phyloP scores from a whole-genome alignment of 2,113 vertebrate species.

The Ceyx margarethae region DNA sequence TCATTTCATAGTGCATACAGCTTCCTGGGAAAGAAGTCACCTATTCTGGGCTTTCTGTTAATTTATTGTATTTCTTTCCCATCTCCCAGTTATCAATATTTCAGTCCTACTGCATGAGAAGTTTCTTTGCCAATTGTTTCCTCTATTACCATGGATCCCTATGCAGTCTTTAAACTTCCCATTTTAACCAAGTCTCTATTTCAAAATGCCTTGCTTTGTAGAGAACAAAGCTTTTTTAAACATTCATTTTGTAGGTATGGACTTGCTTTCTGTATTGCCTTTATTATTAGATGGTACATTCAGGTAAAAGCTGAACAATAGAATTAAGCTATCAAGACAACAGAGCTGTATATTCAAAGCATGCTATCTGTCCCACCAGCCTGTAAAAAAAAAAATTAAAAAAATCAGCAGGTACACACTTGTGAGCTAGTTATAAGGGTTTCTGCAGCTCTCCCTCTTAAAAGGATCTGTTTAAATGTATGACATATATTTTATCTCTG shows the following conservation, averaged over 20 bases:
- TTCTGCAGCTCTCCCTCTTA: conserved; percentile 52
- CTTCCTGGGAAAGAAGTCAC: not conserved
- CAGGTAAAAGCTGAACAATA: conserved; percentile 44
- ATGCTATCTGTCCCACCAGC: not conserved
- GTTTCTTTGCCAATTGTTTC: not conserved
- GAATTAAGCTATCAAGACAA: conserved; percentile 36
- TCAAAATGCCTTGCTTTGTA: not conserved
- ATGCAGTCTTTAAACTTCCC: not conserved
- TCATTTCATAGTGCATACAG: not conserved
- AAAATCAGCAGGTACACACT: conserved; percentile 16
- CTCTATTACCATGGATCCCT: not conserved
- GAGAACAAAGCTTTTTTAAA: conserved; percentile 10
- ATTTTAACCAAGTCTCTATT: conserved; percentile 10
- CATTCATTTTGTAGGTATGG: not conserved
- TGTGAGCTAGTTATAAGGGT: conserved; percentile 39
- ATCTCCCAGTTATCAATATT: not conserved
- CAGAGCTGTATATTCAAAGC: conserved; percentile 60
- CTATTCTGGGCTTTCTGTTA: not conserved
- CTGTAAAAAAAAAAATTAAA: not conserved
- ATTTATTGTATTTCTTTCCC: not conserved
- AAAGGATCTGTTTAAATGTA: conserved; percentile 70
- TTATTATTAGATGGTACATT: conserved; percentile 5
- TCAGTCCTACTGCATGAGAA: not conserved
- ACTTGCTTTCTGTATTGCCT: not conserved
- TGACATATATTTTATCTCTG: conserved; percentile 60